phyloP scores from a whole-genome alignment of 2,888 invertebrate species.

The Orthosia gracilis region DNA sequence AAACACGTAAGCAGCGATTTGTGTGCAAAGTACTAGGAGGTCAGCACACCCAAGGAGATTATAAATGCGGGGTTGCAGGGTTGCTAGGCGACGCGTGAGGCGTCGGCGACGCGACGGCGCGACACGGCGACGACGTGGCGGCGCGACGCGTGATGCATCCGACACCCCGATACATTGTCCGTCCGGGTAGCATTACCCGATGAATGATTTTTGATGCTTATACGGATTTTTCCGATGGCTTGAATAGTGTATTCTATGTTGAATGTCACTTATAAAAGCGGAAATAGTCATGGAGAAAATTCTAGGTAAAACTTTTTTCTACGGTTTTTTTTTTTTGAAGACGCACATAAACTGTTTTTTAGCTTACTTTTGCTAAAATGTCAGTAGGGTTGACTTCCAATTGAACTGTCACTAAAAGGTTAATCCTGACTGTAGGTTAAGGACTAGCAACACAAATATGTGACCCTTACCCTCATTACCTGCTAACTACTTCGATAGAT shows the following conservation, averaged over 20 bases:
- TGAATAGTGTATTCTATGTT: constrained; percentile 4
- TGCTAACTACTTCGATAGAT: constrained; percentile 56
- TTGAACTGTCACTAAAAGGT: constrained; percentile 47
- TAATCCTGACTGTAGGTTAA: constrained; percentile 25
- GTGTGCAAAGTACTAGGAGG: constrained; percentile 73
- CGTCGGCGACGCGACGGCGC: constrained; percentile 77
- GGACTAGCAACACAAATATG: constrained; percentile 48
- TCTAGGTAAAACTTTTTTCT: too few species aligned
- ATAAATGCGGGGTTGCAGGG: constrained; percentile 72
- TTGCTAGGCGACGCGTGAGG: constrained; percentile 75
- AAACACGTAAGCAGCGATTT: constrained; percentile 56
- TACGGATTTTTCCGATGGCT: constrained; percentile 3
- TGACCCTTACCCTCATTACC: constrained; percentile 54
- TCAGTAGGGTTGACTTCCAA: constrained; percentile 6
- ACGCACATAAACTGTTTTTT: too few species aligned
- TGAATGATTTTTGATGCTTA: constrained; percentile 32
- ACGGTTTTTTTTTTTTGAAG: too few species aligned
- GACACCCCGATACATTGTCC: constrained; percentile 62
- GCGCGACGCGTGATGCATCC: constrained; percentile 79
- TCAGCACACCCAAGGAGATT: constrained; percentile 76
- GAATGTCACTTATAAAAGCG: not conserved
- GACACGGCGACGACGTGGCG: constrained; percentile 78
- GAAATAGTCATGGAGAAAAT: not conserved
- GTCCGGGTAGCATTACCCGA: constrained; percentile 3
- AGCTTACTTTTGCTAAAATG: not conserved